Conservation (phyloP, 2,888 invertebrate species). For the Drosophila fungiperda region DNA sequence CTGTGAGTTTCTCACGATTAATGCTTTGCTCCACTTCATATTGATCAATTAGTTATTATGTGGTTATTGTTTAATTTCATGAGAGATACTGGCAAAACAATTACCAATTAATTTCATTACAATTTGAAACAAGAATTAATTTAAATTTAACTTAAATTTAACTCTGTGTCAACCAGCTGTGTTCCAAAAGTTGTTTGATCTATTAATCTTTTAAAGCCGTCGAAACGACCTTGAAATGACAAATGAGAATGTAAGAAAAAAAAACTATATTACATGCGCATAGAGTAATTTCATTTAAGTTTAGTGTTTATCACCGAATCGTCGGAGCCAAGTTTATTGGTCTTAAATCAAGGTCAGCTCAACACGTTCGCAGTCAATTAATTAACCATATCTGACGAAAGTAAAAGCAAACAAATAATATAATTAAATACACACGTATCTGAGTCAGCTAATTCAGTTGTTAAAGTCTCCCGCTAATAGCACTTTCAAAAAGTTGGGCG, state of each 20-base stretch:
- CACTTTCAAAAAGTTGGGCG: constrained; percentile 60
- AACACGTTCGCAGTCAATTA: constrained; percentile 21
- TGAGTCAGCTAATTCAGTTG: constrained; percentile 55
- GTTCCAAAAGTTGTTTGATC: not conserved
- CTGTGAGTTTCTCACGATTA: constrained; percentile 55
- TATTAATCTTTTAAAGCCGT: constrained; percentile 31
- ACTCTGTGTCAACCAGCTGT: not conserved
- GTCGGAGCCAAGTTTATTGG: not conserved
- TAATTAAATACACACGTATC: constrained; percentile 15
- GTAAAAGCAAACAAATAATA: constrained; percentile 62
- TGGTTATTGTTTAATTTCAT: not conserved
- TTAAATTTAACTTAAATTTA: not conserved
- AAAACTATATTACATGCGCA: constrained; percentile 11
- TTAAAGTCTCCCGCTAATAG: constrained; percentile 45
- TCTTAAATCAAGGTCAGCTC: constrained; percentile 54
- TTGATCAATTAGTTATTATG: constrained; percentile 19
- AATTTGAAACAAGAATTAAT: not conserved
- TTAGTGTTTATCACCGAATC: constrained; percentile 24
- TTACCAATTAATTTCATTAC: not conserved
- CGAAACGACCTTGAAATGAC: constrained; percentile 32
- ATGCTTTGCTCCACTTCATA: constrained; percentile 23
- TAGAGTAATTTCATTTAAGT: constrained; percentile 29
- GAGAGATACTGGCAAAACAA: not conserved
- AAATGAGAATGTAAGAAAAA: not conserved
- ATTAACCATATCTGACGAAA: constrained; percentile 40